phyloP scores from a whole-genome alignment of 2,797 vertebrate genomes.

The Anas capensis region DNA sequence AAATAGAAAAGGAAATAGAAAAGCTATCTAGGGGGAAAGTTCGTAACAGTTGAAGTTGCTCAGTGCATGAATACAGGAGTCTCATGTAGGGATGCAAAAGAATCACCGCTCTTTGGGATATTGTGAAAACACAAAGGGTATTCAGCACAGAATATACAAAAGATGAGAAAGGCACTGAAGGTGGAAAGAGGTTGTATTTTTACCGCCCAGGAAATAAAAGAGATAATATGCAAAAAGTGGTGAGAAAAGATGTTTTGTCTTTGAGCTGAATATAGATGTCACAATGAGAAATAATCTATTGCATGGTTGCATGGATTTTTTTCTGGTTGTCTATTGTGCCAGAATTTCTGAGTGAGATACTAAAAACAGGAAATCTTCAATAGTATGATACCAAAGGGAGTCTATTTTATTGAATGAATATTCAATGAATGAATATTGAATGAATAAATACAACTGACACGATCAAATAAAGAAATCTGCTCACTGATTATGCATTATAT shows the following conservation, averaged over 20 bases:
- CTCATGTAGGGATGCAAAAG: neutral
- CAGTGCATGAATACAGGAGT: neutral
- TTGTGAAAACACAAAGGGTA: conserved; percentile 29
- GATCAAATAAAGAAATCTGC: neutral
- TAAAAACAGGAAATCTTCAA: neutral
- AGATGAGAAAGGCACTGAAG: neutral
- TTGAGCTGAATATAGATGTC: neutral
- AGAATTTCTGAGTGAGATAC: neutral
- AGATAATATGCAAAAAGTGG: neutral
- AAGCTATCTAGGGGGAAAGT: neutral
- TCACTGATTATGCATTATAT: neutral
- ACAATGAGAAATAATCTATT: neutral
- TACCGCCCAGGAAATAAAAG: neutral
- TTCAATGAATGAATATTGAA: too few relatives aligned
- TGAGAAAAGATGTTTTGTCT: neutral
- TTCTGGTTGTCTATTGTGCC: neutral
- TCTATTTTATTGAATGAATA: neutral
- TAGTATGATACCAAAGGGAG: neutral
- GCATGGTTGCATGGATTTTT: neutral
- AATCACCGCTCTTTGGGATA: neutral
- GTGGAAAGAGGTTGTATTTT: neutral
- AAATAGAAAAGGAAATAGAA: neutral
- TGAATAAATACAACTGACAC: neutral
- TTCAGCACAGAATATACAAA: neutral
- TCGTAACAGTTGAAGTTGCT: neutral